Evolutionary conservation across 1,140 invertebrate genomes (phyloP).

Genomic region (Macrobrachium nipponense): DNA sequence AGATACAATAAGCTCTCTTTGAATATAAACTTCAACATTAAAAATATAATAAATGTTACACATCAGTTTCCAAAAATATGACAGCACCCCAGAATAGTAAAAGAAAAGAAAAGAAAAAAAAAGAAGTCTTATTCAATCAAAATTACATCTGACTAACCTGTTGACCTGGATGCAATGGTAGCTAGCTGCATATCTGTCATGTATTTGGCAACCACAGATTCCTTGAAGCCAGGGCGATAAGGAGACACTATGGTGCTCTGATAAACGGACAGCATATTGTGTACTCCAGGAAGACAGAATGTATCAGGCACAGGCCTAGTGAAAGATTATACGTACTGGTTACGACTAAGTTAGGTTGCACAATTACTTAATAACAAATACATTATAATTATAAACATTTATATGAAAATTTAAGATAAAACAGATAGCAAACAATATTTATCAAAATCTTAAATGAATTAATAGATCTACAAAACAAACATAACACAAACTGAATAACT

Average conservation of each 20-base stretch:
- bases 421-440: too few species aligned
- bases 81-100: too few species aligned
- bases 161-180: slow-evolving; percentile 39
- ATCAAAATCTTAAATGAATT: too few species aligned
- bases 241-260: slow-evolving; percentile 24
- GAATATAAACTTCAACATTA: too few species aligned
- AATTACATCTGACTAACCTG: slow-evolving; percentile 14
- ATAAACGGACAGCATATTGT: slow-evolving; percentile 42
- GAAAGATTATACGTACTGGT: neutral
- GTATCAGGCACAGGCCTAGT: slow-evolving; percentile 28
- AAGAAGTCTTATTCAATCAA: too few species aligned
- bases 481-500: too few species aligned
- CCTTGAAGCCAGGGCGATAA: neutral
- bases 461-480: too few species aligned
- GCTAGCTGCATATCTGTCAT: slow-evolving; percentile 43
- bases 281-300: slow-evolving; percentile 40
- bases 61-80: too few species aligned
- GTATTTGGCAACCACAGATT: slow-evolving; percentile 44
- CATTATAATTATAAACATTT: neutral
- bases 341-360: neutral
- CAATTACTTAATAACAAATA: neutral
- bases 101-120: too few species aligned
- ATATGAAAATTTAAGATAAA: neutral
- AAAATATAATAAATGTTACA: too few species aligned
- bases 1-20: too few species aligned